Percentiles rank a stretch among this genome's conserved stretches.
Conservation (phyloP, 2,113 vertebrate species). For the Semicossyphus pulcher region DNA sequence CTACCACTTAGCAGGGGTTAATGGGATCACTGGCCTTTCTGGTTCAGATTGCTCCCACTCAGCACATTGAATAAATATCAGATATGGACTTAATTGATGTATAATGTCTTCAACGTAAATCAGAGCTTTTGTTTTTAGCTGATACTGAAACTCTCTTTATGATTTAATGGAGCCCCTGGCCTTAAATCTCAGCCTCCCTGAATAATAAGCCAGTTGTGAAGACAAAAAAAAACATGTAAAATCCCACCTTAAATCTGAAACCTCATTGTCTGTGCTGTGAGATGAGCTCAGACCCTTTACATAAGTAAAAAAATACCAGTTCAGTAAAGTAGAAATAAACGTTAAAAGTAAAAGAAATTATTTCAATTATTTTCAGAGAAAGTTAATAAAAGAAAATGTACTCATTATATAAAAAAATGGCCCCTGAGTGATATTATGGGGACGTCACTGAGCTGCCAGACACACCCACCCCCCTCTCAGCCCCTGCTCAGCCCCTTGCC, state of each 20-base stretch:
- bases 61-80: constrained; percentile 47
- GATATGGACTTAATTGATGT: constrained; percentile 33
- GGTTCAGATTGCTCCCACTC: constrained; percentile 28
- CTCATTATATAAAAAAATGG: too few species aligned
- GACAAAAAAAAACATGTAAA: constrained; percentile 4
- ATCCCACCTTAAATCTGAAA: not conserved
- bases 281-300: too few species aligned
- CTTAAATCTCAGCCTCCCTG: constrained; percentile 38
- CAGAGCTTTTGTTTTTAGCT: constrained; percentile 30
- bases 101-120: constrained; percentile 12
- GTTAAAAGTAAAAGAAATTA: too few species aligned
- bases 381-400: too few species aligned
- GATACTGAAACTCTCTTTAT: constrained; percentile 10
- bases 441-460: too few species aligned
- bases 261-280: not conserved
- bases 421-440: too few species aligned
- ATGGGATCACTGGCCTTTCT: constrained; percentile 27
- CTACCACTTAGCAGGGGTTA: constrained; percentile 44
- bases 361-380: too few species aligned
- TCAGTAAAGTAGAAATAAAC: too few species aligned
- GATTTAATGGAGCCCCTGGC: constrained; percentile 30
- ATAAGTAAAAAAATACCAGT: too few species aligned
- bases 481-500: too few species aligned
- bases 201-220: constrained; percentile 37
- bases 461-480: too few species aligned